Conservation (phyloP, 2,888 invertebrate genomes). For the Pristionchus maxplancki region DNA sequence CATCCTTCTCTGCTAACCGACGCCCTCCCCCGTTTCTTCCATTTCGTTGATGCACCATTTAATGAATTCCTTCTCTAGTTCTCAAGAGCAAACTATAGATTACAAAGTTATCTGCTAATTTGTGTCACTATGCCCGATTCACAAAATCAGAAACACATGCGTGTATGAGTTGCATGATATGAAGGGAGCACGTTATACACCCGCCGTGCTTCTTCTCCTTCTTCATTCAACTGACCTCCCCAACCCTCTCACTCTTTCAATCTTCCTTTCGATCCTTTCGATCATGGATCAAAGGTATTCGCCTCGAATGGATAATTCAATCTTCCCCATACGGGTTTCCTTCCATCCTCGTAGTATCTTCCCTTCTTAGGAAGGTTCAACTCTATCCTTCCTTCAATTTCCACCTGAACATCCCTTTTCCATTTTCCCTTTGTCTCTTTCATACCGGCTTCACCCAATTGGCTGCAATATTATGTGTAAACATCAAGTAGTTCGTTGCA, state of each 20-base stretch:
- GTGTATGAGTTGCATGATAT: neutral
- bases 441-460: neutral
- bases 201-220: neutral
- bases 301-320: neutral
- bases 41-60: neutral
- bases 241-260: neutral
- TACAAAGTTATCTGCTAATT: neutral
- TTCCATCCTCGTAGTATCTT: neutral
- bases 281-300: neutral
- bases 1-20: neutral
- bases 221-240: neutral
- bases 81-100: neutral
- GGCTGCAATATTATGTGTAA: slow-evolving; percentile 38
- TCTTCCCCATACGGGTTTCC: neutral
- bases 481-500: slow-evolving; percentile 7
- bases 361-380: neutral
- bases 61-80: neutral
- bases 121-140: slow-evolving; percentile 16
- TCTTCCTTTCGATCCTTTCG: neutral
- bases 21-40: neutral
- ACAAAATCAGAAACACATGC: neutral
- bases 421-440: neutral
- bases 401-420: neutral
- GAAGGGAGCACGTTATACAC: neutral
- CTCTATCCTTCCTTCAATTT: neutral